These are phyloP conservation scores for Empidonax alnorum DNA, from an alignment of 2,113 vertebrate genomes.

Conservation along the genomic window DNA sequence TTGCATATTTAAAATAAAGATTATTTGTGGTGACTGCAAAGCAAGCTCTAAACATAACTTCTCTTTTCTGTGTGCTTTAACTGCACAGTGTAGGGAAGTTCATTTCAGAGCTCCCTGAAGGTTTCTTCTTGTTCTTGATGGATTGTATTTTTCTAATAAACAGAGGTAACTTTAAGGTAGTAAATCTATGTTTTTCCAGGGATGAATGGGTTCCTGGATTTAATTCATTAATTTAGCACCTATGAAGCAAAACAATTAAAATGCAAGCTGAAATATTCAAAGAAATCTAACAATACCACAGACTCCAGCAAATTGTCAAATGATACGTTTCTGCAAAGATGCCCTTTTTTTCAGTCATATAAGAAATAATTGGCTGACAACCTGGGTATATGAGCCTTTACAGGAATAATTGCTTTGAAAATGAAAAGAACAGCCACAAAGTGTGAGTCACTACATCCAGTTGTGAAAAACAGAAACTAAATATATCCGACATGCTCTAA, in stretches of 20 bases:
- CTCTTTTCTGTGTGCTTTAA: background rate
- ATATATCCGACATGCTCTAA: background rate
- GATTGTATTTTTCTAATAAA: background rate
- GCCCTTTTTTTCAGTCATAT: background rate
- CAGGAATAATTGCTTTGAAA: slow-evolving; percentile 29
- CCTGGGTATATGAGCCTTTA: background rate
- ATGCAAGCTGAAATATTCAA: background rate
- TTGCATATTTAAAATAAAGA: background rate
- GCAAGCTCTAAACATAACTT: background rate
- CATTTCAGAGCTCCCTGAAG: background rate
- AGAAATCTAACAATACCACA: background rate
- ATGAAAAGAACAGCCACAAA: background rate
- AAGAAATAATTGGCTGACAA: slow-evolving; percentile 45
- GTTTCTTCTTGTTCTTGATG: background rate
- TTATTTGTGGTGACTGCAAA: background rate
- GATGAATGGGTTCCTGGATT: background rate
- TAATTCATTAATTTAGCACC: background rate
- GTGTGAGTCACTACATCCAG: slow-evolving; percentile 21
- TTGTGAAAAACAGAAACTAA: slow-evolving; percentile 32
- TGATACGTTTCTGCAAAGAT: background rate
- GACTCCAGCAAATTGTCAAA: background rate
- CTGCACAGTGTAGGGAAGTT: background rate
- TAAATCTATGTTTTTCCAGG: background rate
- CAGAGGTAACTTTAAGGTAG: background rate
- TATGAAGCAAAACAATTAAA: background rate